Conservation (phyloP, 1,140 invertebrate genomes). For the Drosophila seguyi region DNA sequence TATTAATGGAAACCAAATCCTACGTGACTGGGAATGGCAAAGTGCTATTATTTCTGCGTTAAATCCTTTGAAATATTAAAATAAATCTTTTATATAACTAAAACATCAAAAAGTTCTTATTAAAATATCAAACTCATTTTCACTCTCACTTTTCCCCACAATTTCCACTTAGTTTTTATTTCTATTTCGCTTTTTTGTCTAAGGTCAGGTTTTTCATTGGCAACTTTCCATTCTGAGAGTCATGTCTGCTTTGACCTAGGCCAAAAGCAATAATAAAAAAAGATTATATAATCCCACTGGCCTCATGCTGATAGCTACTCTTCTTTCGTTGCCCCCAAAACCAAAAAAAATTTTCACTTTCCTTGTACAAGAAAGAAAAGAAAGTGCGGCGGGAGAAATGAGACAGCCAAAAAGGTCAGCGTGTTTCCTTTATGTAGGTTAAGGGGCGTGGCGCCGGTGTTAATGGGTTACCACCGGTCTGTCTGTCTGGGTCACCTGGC, state of each 20-base stretch:
- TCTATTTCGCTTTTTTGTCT: slow-evolving; percentile 1
- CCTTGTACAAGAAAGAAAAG: slow-evolving; percentile 36
- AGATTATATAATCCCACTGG: slow-evolving; percentile 38
- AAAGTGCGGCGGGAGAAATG: slow-evolving; percentile 24
- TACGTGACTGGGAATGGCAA: not conserved
- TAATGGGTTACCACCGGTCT: slow-evolving; percentile 22
- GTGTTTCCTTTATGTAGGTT: slow-evolving; percentile 4
- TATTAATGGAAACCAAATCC: not conserved
- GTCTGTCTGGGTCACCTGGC: slow-evolving; percentile 47
- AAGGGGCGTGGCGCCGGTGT: not conserved
- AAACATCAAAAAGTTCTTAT: not conserved
- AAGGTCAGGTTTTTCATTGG: slow-evolving; percentile 44
- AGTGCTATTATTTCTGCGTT: not conserved
- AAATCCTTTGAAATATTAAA: not conserved
- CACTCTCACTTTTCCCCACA: not conserved
- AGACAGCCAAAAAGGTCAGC: slow-evolving; percentile 43
- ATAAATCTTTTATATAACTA: not conserved
- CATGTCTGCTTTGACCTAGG: slow-evolving; percentile 26
- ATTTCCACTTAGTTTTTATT: not conserved
- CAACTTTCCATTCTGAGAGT: slow-evolving; percentile 37
- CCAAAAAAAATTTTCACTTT: slow-evolving; percentile 46
- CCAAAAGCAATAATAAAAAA: slow-evolving; percentile 9
- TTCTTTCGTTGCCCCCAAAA: not conserved
- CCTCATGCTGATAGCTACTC: not conserved
- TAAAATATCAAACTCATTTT: not conserved